Evolutionary conservation across 2,797 vertebrate species (phyloP), one percentile per base, ranked within the genome.

Genomic region (Scomberomorus guttatus): DNA sequence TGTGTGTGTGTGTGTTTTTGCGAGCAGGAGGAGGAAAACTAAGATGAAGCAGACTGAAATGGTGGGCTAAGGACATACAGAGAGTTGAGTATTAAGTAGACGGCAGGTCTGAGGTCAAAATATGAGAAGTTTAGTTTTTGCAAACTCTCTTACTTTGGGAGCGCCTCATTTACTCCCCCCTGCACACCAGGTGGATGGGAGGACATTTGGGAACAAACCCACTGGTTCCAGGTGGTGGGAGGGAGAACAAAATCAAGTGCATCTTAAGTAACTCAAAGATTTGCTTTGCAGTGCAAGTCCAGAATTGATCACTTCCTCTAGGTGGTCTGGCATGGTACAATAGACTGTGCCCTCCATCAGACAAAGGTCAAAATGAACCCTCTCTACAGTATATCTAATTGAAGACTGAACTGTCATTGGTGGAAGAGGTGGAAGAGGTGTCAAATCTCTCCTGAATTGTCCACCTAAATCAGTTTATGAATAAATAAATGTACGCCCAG

Each of bases 151-250:
- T 15, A 80, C 72, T 90, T 89, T 75, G 44, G 79, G 48, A 82
- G 72, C 66, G 81, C 80, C 72, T 91, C 89, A 92, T 90, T 93
- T 89, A 71, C 84, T 78, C 60, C 55, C 63, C 76, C 4, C 58
- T 14, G 46, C 51, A 54, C 50, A 66, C 29, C 87, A 81, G 79
- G 75, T 61, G 79, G 82, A 79, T 9, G 17, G 62, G 65, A 68
- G 14, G 71, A 75, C 80, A 44, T 34, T 1, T 50, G 81, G 85
- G 82, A 89, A 78, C 74, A 78, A 79, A 83, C 67, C 77, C 67
- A 73, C 65, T 78, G 75, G 56, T 42, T 85, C 80, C 83, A 89
- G 79, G 73, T 79, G 80, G 63, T 52, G 51, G 44, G 32, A 52
- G 20, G 25, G 2, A 18, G n/a, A 68, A 42, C 14, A 50, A 57